Percentiles rank a stretch among this genome's conserved stretches.
phyloP scores from a whole-genome alignment of 2,888 invertebrate species.

The Drosophila testacea region DNA sequence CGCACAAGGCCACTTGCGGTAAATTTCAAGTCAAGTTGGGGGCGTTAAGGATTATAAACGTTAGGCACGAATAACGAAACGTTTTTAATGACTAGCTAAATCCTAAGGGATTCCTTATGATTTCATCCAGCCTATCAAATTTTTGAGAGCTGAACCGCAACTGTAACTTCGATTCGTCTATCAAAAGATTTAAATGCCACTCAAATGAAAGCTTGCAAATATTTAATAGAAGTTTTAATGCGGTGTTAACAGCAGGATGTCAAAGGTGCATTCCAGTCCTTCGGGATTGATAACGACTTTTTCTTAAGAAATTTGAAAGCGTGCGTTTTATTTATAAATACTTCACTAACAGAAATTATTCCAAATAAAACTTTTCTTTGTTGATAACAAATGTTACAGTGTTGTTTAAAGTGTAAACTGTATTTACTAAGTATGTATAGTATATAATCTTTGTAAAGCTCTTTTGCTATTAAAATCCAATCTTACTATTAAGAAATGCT shows the following conservation, averaged over 20 bases:
- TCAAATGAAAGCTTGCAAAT: not conserved
- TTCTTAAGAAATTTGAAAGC: no score
- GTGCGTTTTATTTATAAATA: no score
- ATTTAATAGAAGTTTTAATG: slow-evolving; percentile 13
- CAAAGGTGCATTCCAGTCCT: not conserved
- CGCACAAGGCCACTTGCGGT: slow-evolving; percentile 38
- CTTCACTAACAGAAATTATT: no score
- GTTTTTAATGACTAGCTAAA: slow-evolving; percentile 30
- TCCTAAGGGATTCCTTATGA: slow-evolving; percentile 13
- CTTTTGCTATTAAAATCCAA: no score
- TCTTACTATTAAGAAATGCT: no score
- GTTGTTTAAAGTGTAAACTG: no score
- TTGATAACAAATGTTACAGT: not conserved
- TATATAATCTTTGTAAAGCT: no score
- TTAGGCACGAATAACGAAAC: slow-evolving; percentile 30
- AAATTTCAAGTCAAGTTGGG: slow-evolving; percentile 25
- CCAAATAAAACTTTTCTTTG: not conserved
- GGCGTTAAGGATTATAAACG: slow-evolving; percentile 24
- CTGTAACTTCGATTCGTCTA: slow-evolving; percentile 18
- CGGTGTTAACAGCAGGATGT: not conserved
- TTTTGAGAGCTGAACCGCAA: not conserved
- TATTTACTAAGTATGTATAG: no score
- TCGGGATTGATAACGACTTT: not conserved
- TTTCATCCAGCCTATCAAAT: slow-evolving; percentile 19
- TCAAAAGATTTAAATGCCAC: not conserved